Conservation (phyloP, 2,888 invertebrate species). For the Adelognathus sp. region DNA sequence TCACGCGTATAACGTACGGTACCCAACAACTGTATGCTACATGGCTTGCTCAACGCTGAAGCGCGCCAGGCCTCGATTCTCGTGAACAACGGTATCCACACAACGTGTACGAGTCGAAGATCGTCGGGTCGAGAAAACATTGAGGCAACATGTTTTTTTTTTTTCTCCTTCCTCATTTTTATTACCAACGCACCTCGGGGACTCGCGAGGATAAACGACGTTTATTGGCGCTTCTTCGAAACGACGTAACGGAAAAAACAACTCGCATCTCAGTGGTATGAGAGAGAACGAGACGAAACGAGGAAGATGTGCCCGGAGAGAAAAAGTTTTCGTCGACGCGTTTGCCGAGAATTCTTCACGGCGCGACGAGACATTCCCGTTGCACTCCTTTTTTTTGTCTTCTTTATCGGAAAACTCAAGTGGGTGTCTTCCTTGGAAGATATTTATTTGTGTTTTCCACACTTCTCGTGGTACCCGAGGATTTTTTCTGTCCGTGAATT, state of each 20-base stretch:
- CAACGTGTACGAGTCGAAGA: slow-evolving; percentile 20
- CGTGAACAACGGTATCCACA: slow-evolving; percentile 53
- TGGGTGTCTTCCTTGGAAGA: slow-evolving; percentile 13
- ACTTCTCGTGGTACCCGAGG: not conserved
- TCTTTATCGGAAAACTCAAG: not conserved
- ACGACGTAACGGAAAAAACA: slow-evolving; percentile 18
- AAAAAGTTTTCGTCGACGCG: not conserved
- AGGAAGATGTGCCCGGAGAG: no score
- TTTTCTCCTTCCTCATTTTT: no score
- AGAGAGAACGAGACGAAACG: not conserved
- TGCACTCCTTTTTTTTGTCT: not conserved
- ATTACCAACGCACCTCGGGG: not conserved
- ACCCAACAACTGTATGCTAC: not conserved
- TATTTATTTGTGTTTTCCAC: not conserved
- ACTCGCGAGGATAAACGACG: not conserved
- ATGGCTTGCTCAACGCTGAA: slow-evolving; percentile 4
- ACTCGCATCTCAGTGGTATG: slow-evolving; percentile 12
- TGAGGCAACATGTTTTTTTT: slow-evolving; percentile 37
- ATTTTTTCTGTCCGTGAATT: not conserved
- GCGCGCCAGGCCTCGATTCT: slow-evolving; percentile 17
- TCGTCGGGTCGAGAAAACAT: slow-evolving; percentile 1
- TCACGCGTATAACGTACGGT: slow-evolving; percentile 38
- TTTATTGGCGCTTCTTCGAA: not conserved
- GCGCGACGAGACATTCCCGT: not conserved
- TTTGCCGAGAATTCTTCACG: not conserved